phyloP scores from a whole-genome alignment of 2,888 invertebrate species.

The Eilema caniola region DNA sequence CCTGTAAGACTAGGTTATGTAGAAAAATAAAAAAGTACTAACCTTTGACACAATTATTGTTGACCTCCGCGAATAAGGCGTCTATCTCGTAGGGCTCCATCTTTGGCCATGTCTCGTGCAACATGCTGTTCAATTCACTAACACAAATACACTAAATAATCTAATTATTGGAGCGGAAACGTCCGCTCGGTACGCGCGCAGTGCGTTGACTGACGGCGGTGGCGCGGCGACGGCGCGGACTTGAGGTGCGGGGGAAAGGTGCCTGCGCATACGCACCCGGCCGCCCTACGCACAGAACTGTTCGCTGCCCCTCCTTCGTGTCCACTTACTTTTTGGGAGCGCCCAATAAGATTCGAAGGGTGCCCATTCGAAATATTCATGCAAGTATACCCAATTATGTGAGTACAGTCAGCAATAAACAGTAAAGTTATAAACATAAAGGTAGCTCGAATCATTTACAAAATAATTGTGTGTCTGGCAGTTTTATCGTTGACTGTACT shows the following conservation, averaged over 20 bases:
- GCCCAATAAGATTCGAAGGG: slow-evolving; percentile 14
- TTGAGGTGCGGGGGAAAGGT: slow-evolving; percentile 24
- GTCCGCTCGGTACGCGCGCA: slow-evolving; percentile 51
- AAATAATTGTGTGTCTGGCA: too few species aligned
- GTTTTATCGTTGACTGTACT: too few species aligned
- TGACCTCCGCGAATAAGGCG: slow-evolving; percentile 76
- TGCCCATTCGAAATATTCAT: too few species aligned
- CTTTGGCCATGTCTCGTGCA: slow-evolving; percentile 78
- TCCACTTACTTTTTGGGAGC: slow-evolving; percentile 22
- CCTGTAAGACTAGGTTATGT: neutral
- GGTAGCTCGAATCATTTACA: too few species aligned
- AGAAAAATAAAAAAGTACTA: slow-evolving; percentile 31
- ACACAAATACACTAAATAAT: slow-evolving; percentile 22
- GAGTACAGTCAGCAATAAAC: too few species aligned
- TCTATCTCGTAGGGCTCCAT: slow-evolving; percentile 73
- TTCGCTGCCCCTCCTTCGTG: slow-evolving; percentile 22
- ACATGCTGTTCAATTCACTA: slow-evolving; percentile 61
- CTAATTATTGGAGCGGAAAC: slow-evolving; percentile 30
- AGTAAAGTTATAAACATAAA: too few species aligned
- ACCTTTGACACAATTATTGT: slow-evolving; percentile 78
- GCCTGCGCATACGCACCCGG: slow-evolving; percentile 46
- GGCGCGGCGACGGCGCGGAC: slow-evolving; percentile 7
- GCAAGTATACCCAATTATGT: too few species aligned
- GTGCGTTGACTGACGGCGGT: slow-evolving; percentile 47
- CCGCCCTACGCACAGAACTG: slow-evolving; percentile 29